phyloP scores from a whole-genome alignment of 1,140 invertebrate genomes.

The Paracyclopina nana region DNA sequence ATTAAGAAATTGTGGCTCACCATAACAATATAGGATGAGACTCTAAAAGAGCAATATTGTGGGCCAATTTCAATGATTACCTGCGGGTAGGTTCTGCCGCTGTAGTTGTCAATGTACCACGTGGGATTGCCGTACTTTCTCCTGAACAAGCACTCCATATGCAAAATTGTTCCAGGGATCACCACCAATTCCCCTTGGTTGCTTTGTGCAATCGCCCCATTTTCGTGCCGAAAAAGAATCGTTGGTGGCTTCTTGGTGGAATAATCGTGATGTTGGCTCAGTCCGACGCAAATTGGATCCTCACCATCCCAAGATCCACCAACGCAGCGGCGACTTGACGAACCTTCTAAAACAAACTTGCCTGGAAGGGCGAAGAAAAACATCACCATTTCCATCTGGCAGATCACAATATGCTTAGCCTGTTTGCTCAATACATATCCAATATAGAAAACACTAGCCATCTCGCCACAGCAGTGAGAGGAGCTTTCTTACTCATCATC shows the following conservation, averaged over 20 bases:
- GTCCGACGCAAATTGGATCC: conserved; percentile 50
- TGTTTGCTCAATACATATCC: no score
- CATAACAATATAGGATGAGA: no score
- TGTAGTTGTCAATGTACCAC: conserved; percentile 32
- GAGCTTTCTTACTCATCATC: no score
- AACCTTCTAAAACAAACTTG: conserved; percentile 39
- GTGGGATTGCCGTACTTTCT: conserved; percentile 57
- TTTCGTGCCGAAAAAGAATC: conserved; percentile 52
- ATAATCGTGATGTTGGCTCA: conserved; percentile 65
- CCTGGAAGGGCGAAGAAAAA: no score
- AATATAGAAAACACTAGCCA: no score
- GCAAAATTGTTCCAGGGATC: conserved; percentile 57
- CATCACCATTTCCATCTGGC: no score
- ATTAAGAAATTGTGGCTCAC: no score
- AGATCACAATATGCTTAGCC: no score
- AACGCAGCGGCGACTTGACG: conserved; percentile 40
- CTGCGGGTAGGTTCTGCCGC: conserved; percentile 4
- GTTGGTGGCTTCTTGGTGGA: conserved; percentile 66
- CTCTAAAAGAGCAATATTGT: no score
- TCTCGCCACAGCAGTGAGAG: no score
- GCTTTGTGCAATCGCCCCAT: conserved; percentile 61
- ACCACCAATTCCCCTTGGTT: conserved; percentile 62
- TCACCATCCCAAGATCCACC: conserved; percentile 54
- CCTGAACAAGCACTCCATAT: conserved; percentile 71
- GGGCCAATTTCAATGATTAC: neutral